Evolutionary conservation across 2,113 vertebrate species (phyloP), one percentile per base, ranked within the genome.

Genomic region (Limanda limanda): DNA sequence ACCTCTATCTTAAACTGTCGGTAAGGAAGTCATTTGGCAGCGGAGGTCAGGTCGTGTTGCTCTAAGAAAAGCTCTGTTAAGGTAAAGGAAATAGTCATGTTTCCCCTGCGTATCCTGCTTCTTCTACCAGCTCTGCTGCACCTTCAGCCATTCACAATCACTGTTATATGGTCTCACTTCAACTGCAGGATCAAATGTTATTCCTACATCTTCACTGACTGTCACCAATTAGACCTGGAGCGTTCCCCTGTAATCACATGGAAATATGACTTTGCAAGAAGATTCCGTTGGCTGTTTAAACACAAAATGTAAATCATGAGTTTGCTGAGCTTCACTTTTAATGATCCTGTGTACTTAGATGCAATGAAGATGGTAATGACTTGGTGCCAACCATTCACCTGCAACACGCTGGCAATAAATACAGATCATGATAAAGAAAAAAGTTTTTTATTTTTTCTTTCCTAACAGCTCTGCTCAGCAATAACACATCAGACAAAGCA

Each of bases 151-250:
- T 56, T 63, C 24, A 60, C 47, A 42, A 21, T 47, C 23, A 47
- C 4, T 15, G 1, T 23, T 27, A 31, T n/a, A 21, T 45, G 31
- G 17, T 54, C 37, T 9, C 51, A 68, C 37, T 78, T 66, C 18
- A 84, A 8, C 23, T 25, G 35, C 47, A 74, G n/a, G 71, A 75
- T 57, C 47, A 63, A 24, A n/a, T 42, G 24, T 65, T 47, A 48
- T 62, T 24, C 59, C 12, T 11, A 20, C 37, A 1, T 66, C 21
- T 47, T 58, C 25, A 54, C 20, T 60, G 57, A 13, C 40, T 59
- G 6, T 31, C 48, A 31, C 45, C 71, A 60, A 24, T 55, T 48
- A 65, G 21, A 76, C 47, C 60, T 74, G 51, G 59, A 55, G 42
- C 2, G 20, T 3, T 14, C 5, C 20, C 4, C 2, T 54, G 51